Evolutionary conservation across 2,113 vertebrate species (phyloP).

Genomic region (Psettodes erumei): DNA sequence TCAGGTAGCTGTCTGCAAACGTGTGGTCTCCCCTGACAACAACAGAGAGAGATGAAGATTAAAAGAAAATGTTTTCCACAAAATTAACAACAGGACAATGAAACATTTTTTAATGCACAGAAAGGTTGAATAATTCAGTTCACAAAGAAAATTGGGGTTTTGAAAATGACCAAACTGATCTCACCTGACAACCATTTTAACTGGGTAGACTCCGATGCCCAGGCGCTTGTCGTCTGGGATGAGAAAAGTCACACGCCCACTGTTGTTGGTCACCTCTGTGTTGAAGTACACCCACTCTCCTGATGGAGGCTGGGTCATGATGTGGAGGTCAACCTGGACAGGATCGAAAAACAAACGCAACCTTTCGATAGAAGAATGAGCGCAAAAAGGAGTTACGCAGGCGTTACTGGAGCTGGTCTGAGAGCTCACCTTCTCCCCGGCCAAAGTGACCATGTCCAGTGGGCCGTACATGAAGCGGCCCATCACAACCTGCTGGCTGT

Average conservation of each 20-base stretch:
- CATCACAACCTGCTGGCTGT: slow-evolving; percentile 88
- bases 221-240: slow-evolving; percentile 89
- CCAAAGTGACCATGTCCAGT: slow-evolving; percentile 97
- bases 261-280: slow-evolving; percentile 95
- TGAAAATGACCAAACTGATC: slow-evolving; percentile 14
- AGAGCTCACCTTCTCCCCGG: slow-evolving; percentile 92
- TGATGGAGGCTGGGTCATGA: slow-evolving; percentile 92
- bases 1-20: slow-evolving; percentile 96
- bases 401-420: neutral
- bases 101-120: neutral
- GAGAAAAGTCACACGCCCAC: slow-evolving; percentile 90
- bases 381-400: neutral
- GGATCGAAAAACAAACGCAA: neutral
- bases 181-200: slow-evolving; percentile 99
- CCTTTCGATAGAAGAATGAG: neutral
- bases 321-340: slow-evolving; percentile 91
- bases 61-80: too few relatives aligned
- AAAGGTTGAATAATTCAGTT: neutral
- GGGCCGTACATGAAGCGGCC: slow-evolving; percentile 99
- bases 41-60: neutral
- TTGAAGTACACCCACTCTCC: slow-evolving; percentile 94
- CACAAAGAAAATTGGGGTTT: neutral
- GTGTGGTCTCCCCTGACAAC: slow-evolving; percentile 94
- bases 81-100: neutral
- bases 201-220: slow-evolving; percentile 92